Base-by-base conservation (phyloP, 2,797 vertebrate species). In the Caiman crocodilus region DNA sequence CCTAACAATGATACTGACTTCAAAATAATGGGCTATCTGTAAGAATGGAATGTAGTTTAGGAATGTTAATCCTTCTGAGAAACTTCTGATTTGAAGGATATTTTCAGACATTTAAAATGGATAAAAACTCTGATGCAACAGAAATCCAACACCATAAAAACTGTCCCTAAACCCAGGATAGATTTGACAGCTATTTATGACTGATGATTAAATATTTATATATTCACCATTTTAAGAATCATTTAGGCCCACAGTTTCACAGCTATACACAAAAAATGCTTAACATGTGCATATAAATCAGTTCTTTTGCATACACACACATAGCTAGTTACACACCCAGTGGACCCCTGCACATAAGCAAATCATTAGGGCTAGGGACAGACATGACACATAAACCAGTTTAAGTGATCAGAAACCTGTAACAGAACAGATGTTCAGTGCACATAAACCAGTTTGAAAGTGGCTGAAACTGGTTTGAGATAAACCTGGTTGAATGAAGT, bases 281-380 rank as follows among this genome's bases (percentile, higher is more conserved):
- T 59, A 7, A 61, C 32, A 28, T 1, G 14, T 3, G 3, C 14
- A 75, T 8, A 56, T 2, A 18, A 71, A 71, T 35, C 67, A 71
- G 20, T 30, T 32, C 32, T 71, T 32, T 42, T 14, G 60, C 5
- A 42, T 17, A 78, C 5, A 2, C 28, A n/a, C 16, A 83, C 4
- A 0, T 17, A 3, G 11, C 18, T 56, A 26, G 13, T 42, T 14
- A 63, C 1, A 20, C 1, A 15, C 1, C 56, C 1, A 50, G 16
- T 14, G 20, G 2, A 73, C 5, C 28, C 1, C 1, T 35, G 11
- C 3, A 17, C 21, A n/a, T 0, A 0, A 57, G 50, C 23, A 21
- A 76, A 56, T 73, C 26, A 63, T 26, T 32, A 35, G 21, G 10
- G 42, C 42, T 50, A 50, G 42, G 42, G 42, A 50, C 42, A 50